Evolutionary conservation across 2,888 invertebrate species (phyloP).

Genomic region (Noctua janthina): DNA sequence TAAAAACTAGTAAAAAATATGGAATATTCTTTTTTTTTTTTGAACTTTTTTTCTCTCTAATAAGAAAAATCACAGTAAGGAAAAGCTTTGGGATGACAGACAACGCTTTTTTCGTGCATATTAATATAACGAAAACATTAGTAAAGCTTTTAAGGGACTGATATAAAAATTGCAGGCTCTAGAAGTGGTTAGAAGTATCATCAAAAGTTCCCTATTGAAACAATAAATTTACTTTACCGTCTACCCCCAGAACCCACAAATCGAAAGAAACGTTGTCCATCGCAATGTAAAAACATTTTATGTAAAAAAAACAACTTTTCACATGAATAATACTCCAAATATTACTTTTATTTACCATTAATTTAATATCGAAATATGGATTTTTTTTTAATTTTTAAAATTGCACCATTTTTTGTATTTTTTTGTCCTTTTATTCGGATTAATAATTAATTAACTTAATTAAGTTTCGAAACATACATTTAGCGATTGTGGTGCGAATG

Average conservation of each 20-base stretch:
- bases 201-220: background rate
- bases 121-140: constrained; percentile 23
- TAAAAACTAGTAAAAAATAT: constrained; percentile 64
- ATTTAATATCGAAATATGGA: constrained; percentile 46
- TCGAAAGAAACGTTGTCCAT: constrained; percentile 53
- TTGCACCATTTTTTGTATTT: constrained; percentile 65
- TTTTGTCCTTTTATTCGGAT: constrained; percentile 59
- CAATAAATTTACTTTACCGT: background rate
- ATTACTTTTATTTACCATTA: constrained; percentile 58
- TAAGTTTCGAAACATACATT: constrained; percentile 58
- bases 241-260: constrained; percentile 1
- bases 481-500: constrained; percentile 37
- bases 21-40: constrained; percentile 61
- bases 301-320: constrained; percentile 59
- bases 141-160: constrained; percentile 41
- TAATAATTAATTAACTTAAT: constrained; percentile 54
- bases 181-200: background rate
- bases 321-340: constrained; percentile 59
- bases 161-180: background rate
- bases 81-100: constrained; percentile 57
- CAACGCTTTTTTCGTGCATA: constrained; percentile 46
- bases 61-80: constrained; percentile 65
- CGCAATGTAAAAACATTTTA: constrained; percentile 44
- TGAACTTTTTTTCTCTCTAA: constrained; percentile 42
- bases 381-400: constrained; percentile 62